Evolutionary conservation across 1,140 invertebrate species (phyloP), one percentile per base, ranked within the genome.

Genomic region (Elysia chlorotica): DNA sequence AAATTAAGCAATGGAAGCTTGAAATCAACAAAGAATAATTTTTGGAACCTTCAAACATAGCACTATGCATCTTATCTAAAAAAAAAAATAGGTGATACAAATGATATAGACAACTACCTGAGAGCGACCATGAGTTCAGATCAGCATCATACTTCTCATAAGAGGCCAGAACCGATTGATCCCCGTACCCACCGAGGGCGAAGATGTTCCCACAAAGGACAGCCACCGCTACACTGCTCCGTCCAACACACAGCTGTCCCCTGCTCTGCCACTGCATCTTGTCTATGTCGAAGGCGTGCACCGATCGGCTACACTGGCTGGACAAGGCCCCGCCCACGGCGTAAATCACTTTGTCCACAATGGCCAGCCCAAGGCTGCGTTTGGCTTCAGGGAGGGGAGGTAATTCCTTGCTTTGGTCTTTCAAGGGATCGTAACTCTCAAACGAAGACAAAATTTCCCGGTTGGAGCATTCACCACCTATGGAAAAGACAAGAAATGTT

Each of bases 381-480:
- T 70, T 73, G 17, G 65, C 48, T 31, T 53, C 72, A 19, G 66
- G 71, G 53, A 76, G 54, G 6, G 71, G 21, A 0, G 75, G 62
- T 23, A 76, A 48, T 63, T 69, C 19, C 36, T 28, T 69, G 6
- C 48, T 56, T 31, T 70, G 53, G 31, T 73, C 62, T 4, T 53
- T 73, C 25, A 73, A 37, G 2, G 75, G 75, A 68, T 73, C 73
- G 48, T 65, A 76, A n/a, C 71, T 63, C 35, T 76, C 75, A 68
- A 76, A 38, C n/a, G 41, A 48, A 35, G 65, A 56, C 3, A 74
- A 14, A 35, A 76, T 69, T 36, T 73, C 71, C 62, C 75, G 54
- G 38, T 57, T 70, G 36, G 71, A 53, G 30, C 66, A 62, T 38
- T 76, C 75, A 19, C 75, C 75, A 61, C 75, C 75, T 76, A 66